Conservation (phyloP, 2,113 vertebrate genomes). For the Gymnogyps californianus region DNA sequence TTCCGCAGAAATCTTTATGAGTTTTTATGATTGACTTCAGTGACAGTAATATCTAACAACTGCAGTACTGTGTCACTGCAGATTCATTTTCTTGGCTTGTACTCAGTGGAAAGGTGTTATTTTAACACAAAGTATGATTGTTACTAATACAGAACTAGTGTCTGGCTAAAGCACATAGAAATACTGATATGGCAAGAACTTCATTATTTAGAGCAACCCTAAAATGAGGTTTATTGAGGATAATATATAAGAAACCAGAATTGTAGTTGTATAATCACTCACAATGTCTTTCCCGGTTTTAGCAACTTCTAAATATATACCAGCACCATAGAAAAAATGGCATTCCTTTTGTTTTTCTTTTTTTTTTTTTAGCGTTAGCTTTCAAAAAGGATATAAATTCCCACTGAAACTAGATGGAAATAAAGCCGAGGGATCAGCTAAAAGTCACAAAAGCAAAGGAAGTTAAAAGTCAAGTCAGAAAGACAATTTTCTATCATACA, state of each 20-base stretch:
- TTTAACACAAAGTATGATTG: background rate
- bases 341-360: background rate
- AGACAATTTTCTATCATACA: background rate
- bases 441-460: constrained; percentile 46
- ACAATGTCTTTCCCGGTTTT: constrained; percentile 17
- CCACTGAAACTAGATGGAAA: background rate
- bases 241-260: background rate
- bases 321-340: background rate
- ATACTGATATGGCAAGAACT: background rate
- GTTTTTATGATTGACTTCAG: background rate
- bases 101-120: background rate
- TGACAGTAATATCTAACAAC: background rate
- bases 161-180: background rate
- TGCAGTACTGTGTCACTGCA: background rate
- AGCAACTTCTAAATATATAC: background rate
- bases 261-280: background rate
- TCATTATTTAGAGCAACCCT: background rate
- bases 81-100: background rate
- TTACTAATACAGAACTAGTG: background rate
- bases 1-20: background rate
- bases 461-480: background rate
- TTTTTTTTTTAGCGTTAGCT: background rate
- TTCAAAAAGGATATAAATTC: background rate
- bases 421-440: background rate
- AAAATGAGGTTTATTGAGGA: background rate